Evolutionary conservation across 1,140 invertebrate genomes (phyloP), one percentile per base, ranked within the genome.

Genomic region (Lethrus apterus): DNA sequence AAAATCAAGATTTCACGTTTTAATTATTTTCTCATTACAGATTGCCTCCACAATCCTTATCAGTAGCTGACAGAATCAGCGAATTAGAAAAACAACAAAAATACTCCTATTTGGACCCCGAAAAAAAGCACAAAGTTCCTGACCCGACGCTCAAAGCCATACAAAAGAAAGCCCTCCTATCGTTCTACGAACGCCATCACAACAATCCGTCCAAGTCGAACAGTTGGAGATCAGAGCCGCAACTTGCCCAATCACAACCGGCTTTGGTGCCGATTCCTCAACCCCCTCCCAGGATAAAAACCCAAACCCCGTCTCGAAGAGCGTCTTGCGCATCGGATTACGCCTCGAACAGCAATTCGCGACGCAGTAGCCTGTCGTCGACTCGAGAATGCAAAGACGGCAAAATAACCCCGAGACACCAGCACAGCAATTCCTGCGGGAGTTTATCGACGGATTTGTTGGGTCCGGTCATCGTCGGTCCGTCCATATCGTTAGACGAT

Each of bases 141-240:
- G 85, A 87, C 61, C 78, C 83, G 2, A 84, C 87, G 0, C 61
- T 92, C 1, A 92, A 91, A 65, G 86, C 84, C 0, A 84, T 90
- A 20, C 88, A 91, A 57, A 89, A 92, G 64, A 86, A 90, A 58
- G 89, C 89, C 0, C 67, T 93, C 1, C 68, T 89, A 17, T 87
- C 85, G 1, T 92, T 87, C 51, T 89, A 90, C 64, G 86, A 90
- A 56, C 72, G 85, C 23, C 85, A 89, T 48, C 63, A 65, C 29
- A 43, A 48, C 56, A 62, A 35, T 35, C 41, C 24, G 15, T 4
- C 17, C 23, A 61, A 73, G 42, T 71, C 66, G n/a, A 70, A 67
- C 13, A 61, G 69, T 2, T 80, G 77, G 77, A 64, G 75, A 40
- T 80, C 78, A 0, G 78, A 80, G 51, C 78, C 78, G 0, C 77